Evolutionary conservation across 2,113 vertebrate genomes (phyloP).

Genomic region (Pseudolaguvia tuberculata): DNA sequence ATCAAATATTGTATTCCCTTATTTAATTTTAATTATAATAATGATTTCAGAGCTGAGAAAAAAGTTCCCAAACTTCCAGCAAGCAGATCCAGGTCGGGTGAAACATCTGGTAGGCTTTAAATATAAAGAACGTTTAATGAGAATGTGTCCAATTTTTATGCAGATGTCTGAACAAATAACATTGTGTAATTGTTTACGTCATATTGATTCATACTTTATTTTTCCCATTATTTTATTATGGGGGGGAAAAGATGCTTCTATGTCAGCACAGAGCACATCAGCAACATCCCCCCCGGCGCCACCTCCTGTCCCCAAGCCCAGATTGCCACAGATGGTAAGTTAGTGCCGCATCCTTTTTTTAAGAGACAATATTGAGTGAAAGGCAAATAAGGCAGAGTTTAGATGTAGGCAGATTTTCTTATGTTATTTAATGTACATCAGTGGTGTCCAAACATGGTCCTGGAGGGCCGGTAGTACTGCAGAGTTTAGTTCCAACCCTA

Average conservation of each 20-base stretch:
- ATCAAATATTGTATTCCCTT: neutral
- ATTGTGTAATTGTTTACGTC: neutral
- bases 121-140: neutral
- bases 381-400: too few species aligned
- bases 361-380: neutral
- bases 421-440: too few species aligned
- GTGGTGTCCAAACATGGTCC: too few species aligned
- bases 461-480: too few species aligned
- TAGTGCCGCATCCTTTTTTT: neutral
- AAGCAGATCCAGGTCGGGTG: slow-evolving; percentile 58
- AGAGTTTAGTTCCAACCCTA: too few species aligned
- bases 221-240: neutral
- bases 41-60: slow-evolving; percentile 65
- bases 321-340: slow-evolving; percentile 78
- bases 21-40: neutral
- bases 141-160: neutral
- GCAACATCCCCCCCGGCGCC: slow-evolving; percentile 49
- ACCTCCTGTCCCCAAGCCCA: slow-evolving; percentile 86
- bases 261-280: slow-evolving; percentile 33
- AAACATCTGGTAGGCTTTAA: slow-evolving; percentile 61
- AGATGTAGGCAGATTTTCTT: too few species aligned
- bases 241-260: slow-evolving; percentile 22
- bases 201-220: neutral
- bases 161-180: neutral
- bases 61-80: slow-evolving; percentile 63